Evolutionary conservation across 2,797 vertebrate species (phyloP).

Genomic region (Malurus leucopterus): DNA sequence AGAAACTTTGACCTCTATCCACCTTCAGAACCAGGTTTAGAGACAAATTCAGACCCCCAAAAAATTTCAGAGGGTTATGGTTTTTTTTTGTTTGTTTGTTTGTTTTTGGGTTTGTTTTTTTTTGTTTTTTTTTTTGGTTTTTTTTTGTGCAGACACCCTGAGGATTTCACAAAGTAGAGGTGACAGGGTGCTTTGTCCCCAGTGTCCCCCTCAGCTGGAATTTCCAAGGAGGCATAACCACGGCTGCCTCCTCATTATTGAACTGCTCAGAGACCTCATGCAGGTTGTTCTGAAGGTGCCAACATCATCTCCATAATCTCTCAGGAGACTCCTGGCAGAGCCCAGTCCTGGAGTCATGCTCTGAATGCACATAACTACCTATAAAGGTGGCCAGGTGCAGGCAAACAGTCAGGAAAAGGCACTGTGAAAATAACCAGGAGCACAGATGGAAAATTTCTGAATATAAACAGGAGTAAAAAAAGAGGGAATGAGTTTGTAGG

Average conservation of each 20-base stretch:
- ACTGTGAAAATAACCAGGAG: not conserved
- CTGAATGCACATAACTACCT: not conserved
- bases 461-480: not conserved
- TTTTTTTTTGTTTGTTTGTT: no score
- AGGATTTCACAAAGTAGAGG: not conserved
- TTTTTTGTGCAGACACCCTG: not conserved
- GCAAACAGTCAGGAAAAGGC: not conserved
- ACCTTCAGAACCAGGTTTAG: not conserved
- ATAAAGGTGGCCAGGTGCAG: not conserved
- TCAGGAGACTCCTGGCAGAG: not conserved
- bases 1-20: not conserved
- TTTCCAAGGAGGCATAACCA: not conserved
- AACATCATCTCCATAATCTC: not conserved
- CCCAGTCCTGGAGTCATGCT: not conserved
- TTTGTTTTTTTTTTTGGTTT: no score
- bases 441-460: not conserved
- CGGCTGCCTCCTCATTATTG: not conserved
- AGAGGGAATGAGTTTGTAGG: not conserved
- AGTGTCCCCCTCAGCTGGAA: not conserved
- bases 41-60: not conserved
- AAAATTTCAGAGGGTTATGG: no score
- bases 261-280: not conserved
- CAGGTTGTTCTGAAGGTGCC: not conserved
- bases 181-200: accelerated
- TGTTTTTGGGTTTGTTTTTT: no score